Conservation (phyloP, 2,888 invertebrate species). For the Cryptocephalus moraei region DNA sequence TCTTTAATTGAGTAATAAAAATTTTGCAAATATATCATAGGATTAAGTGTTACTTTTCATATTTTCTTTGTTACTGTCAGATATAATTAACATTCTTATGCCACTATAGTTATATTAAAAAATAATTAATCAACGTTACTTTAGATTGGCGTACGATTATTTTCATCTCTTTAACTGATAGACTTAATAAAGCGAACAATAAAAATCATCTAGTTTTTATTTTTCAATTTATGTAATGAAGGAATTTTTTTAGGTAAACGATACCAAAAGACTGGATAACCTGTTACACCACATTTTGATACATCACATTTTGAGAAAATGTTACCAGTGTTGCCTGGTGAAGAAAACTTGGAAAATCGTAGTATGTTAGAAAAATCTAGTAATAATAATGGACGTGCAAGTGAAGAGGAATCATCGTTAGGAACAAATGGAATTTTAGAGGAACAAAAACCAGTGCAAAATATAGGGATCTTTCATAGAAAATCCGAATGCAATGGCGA, state of each 20-base stretch:
- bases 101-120: too few species aligned
- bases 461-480: slow-evolving; percentile 19
- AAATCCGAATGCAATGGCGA: slow-evolving; percentile 28
- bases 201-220: not conserved
- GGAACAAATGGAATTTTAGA: slow-evolving; percentile 24
- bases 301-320: slow-evolving; percentile 4
- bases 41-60: too few species aligned
- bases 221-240: not conserved
- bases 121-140: too few species aligned
- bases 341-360: slow-evolving; percentile 9
- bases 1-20: too few species aligned
- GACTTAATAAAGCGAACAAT: too few species aligned
- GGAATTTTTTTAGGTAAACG: not conserved
- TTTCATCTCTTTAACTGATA: too few species aligned
- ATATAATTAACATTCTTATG: too few species aligned
- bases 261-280: not conserved
- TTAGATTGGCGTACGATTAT: too few species aligned
- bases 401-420: slow-evolving; percentile 24
- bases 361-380: slow-evolving; percentile 20
- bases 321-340: slow-evolving; percentile 7
- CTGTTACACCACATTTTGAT: slow-evolving; percentile 5
- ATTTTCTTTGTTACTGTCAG: too few species aligned
- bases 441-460: slow-evolving; percentile 31
- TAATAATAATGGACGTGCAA: slow-evolving; percentile 31
- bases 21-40: too few species aligned